Evolutionary conservation across 64 coral and sea anemone species (phyloP), one percentile per base, ranked within the genome.

Genomic region (Cladopsammia gracilis): DNA sequence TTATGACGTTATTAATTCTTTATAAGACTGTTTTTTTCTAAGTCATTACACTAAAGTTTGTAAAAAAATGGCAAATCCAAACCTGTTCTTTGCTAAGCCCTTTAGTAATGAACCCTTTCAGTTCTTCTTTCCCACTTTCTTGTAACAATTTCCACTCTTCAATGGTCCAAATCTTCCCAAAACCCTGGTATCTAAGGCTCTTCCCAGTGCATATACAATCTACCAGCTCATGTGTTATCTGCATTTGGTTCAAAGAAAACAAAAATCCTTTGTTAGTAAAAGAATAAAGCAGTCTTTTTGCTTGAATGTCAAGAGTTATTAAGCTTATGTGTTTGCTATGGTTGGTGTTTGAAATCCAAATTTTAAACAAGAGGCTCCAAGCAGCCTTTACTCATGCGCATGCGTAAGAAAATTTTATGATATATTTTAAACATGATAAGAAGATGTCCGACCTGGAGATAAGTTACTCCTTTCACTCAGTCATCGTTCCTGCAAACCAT

Each of bases 181-280:
- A 96, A 49, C 85, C 62, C 22, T 88, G 66, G 70, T 93, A 99
- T 85, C 94, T 90, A 46, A 92, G 83, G 80, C 45, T 72, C 58
- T 94, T 99, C 25, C 91, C 91, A 78, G 69, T 79, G 85, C 98
- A 99, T 49, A 99, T 94, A 58, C 65, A 67, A 53, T 99, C 98
- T 58, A 96, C 51, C 6, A 94, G 42, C 47, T 87, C 92, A 89
- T 99, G 91, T 48, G 93, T 88, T 49, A 96, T 67, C 98, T 99
- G 85, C 58, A 59, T 52, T 48, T 43, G 88, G 75, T 42, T 6
- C 7, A 81, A 65, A 52, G 13, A 48, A 62, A 7, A 52, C 5
- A 64, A 3, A 18, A 10, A 54, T 19, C 48, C 48, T 52, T 14
- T 20, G 58, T 69, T 13, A 73, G 20, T 18, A 51, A 54, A 25